Base-by-base conservation (phyloP, 1,140 invertebrate genomes). In the Megalopta genalis region DNA sequence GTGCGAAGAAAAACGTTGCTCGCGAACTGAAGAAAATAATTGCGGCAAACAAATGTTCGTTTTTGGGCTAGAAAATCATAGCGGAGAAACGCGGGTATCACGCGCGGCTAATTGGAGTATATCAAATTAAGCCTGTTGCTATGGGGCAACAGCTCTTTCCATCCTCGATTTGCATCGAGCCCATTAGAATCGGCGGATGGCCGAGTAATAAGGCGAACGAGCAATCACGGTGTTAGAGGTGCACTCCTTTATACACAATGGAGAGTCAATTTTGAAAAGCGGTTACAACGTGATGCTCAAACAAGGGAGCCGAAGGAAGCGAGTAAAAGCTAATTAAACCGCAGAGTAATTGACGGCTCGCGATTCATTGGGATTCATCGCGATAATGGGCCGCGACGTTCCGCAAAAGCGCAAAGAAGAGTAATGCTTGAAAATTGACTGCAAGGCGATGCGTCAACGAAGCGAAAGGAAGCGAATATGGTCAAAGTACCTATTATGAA, bases 101-200 rank as follows among this genome's bases (percentile, higher is more conserved):
- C 32, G 39, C 46, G 46, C 21, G 0, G 12, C 25, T 23, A 77
- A 77, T 77, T 62, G 62, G 75, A 77, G 52, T 77, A 77, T 70
- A 52, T 77, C 75, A 77, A 77, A 70, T 77, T 77, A 77, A 69
- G 42, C 32, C 32, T 37, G 32, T 69, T 77, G 57, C 74, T 42
- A 52, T 21, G 73, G 52, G 39, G 54, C 25, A 32, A 7, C 27
- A 59, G 32, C 46, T 54, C 63, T 9, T 65, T 52, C 39, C 57
- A 62, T 0, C 66, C 75, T 52, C 75, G n/a, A 63, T 18, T 74
- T 54, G 18, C 46, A 42, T 23, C 16, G 8, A 39, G 23, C 2
- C 23, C 6, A 32, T 49, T 72, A 25, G n/a, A 25, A 27, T 46
- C 5, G 25, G 7, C 10, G 3, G 14, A 7, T 3, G 23, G 23